phyloP scores from a whole-genome alignment of 1,140 invertebrate genomes.

The Drosophila navojoa region DNA sequence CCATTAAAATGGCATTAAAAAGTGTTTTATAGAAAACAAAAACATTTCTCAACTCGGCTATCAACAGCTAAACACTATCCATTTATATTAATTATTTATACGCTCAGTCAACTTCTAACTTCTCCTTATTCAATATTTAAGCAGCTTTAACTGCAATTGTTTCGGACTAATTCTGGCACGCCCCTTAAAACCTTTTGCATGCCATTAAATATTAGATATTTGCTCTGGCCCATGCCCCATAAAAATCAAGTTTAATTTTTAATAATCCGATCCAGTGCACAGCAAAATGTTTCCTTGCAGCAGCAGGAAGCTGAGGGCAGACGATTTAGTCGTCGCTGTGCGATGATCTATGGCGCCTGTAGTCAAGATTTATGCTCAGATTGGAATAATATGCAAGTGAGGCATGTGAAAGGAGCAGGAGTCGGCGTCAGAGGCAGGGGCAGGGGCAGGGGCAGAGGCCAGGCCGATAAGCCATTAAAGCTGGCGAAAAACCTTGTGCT shows the following conservation, averaged over 20 bases:
- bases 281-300: neutral
- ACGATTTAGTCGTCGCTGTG: conserved; percentile 60
- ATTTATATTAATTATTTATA: too few relatives aligned
- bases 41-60: too few relatives aligned
- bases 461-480: conserved; percentile 64
- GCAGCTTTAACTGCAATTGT: too few relatives aligned
- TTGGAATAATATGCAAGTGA: conserved; percentile 66
- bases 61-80: too few relatives aligned
- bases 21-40: too few relatives aligned
- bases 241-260: conserved; percentile 65
- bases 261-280: conserved; percentile 64
- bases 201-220: neutral
- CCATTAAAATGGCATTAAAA: too few relatives aligned
- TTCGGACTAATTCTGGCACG: too few relatives aligned
- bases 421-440: neutral
- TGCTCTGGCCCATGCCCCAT: neutral
- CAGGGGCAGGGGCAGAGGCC: neutral
- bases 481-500: conserved; percentile 51
- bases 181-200: neutral
- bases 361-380: conserved; percentile 73
- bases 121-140: too few relatives aligned
- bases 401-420: conserved; percentile 2
- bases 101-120: too few relatives aligned
- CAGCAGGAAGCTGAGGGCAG: conserved; percentile 2
- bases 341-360: conserved; percentile 74